A percentile compares a stretch with the other conserved stretches of the same genome.
phyloP scores from a whole-genome alignment of 2,888 invertebrate genomes.

The Spisula solida region DNA sequence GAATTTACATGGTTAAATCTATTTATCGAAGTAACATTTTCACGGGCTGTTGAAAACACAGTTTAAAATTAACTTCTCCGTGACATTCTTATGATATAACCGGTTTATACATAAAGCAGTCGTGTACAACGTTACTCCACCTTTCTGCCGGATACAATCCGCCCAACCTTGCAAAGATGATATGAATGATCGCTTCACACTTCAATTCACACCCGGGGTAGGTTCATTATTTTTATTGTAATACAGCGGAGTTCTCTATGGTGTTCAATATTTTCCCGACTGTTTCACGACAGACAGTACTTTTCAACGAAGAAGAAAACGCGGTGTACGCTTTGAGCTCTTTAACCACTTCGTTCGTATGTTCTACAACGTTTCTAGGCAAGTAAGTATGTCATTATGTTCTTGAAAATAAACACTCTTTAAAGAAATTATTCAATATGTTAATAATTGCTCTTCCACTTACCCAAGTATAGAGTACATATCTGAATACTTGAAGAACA shows the following conservation, averaged over 20 bases:
- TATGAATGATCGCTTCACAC: constrained; percentile 42
- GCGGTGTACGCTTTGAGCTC: no score
- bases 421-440: no score
- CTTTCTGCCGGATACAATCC: not conserved
- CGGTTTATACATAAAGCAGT: constrained; percentile 33
- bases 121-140: not conserved
- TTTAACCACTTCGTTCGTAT: no score
- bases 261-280: not conserved
- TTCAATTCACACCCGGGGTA: constrained; percentile 40
- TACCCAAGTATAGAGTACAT: no score
- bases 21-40: not conserved
- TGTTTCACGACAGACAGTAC: no score
- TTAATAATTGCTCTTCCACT: no score
- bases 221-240: not conserved
- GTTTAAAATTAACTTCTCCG: constrained; percentile 1
- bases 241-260: constrained; percentile 20
- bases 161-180: constrained; percentile 29
- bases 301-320: no score
- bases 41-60: constrained; percentile 15
- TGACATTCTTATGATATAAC: constrained; percentile 58
- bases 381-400: no score
- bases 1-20: not conserved
- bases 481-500: no score
- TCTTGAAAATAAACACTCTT: no score
- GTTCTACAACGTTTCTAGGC: not conserved